Evolutionary conservation across 2,113 vertebrate species (phyloP), one percentile per base, ranked within the genome.

Genomic region (Calidris pygmaea): DNA sequence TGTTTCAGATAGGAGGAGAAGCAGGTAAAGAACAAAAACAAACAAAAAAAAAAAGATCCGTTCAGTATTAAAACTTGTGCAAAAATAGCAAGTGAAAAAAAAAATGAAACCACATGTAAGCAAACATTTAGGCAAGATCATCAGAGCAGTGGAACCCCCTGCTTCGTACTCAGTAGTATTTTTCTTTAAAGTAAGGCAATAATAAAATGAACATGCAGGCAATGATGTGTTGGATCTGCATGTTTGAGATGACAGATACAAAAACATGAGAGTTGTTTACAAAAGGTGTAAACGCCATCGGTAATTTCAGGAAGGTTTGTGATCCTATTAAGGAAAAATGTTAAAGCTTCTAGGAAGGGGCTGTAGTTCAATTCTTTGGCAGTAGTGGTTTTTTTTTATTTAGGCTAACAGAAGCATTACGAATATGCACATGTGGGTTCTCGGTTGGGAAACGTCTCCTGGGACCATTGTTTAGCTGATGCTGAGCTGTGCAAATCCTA

Each of bases 401-500:
- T 97, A 98, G 98, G 98, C 98, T 98, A 98, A 98, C 96, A 98
- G 98, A 98, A 98, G 98, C 97, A 96, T 97, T 97, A 98, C 97
- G 60, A 98, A 97, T 97, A 97, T 96, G 97, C 97, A 97, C 94
- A 97, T 97, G 98, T 97, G 97, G 98, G 77, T 92, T 96, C 97
- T 97, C 78, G 14, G 92, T 95, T 77, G 93, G 97, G 94, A 97
- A 96, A 80, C 94, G 70, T 97, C 97, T 90, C 91, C 95, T 96
- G 82, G 96, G 97, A 97, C 96, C 96, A 96, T 93, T 89, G 95
- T 97, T 99, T 99, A 99, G 98, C 98, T 99, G 98, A 99, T 99
- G 98, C 99, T 99, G 97, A 99, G 99, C 98, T 99, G 99, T 97
- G 99, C 99, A 97, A 99, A 99, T 98, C 99, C 99, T 98, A 99